Base-by-base conservation (phyloP, 1,140 invertebrate genomes). In the Riptortus pedestris region DNA sequence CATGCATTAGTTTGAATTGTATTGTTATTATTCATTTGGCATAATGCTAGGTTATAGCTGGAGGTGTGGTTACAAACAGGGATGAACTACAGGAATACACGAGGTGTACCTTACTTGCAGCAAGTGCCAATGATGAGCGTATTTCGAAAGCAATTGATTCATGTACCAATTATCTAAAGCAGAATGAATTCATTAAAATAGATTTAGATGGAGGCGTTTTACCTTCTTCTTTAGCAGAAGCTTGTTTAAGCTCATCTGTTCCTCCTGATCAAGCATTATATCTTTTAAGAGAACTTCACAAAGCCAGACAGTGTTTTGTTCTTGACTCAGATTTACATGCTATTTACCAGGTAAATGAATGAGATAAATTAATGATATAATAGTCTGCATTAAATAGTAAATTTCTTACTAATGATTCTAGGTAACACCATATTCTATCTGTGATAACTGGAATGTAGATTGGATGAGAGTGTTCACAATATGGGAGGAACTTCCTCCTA, bases 291-390 rank as follows among this genome's bases (percentile, higher is more conserved):
- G 95, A 98, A 74, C 73, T 98, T n/a, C 84, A 93, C 72, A 88
- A 86, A 75, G 93, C 95, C 0, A 78, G 93, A 47, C 84, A 86
- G 70, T 90, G 87, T 70, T 89, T 99, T 74, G 92, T 94, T 0
- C 76, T 99, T 9, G 93, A 97, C 71, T 92, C 87, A 68, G 95
- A 99, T 72, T 79, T 99, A 0, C 96, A 99, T 76, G 81, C 98
- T 31, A 83, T 98, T 55, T 98, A 98, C 76, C 77, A 95, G 69
- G 90, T 94, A 69, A 45, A 22, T 48, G n/a, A n/a, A n/a, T n/a
- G n/a, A n/a, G n/a, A n/a, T n/a, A n/a, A n/a, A n/a, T n/a, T n/a
- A n/a, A n/a, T n/a, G n/a, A n/a, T 14, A 20, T 9, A 60, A 45
- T 5, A n/a, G n/a, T n/a, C n/a, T n/a, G n/a, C n/a, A n/a, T n/a